A percentile compares a stretch with the other conserved stretches of the same genome.
Conservation (phyloP, 2,888 invertebrate species). For the Cyclophora punctaria region DNA sequence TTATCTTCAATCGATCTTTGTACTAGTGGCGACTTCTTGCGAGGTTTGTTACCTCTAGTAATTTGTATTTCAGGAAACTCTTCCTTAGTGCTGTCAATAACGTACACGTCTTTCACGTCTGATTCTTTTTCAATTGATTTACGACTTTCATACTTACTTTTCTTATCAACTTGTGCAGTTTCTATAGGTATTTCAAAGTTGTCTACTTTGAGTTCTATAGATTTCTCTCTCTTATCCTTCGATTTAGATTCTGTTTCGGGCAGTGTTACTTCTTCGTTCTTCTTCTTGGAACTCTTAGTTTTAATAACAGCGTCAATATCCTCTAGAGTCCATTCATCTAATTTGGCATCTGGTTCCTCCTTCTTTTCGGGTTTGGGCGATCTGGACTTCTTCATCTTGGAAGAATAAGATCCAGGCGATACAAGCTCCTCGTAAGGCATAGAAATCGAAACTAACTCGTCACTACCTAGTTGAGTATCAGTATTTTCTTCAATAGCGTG, state of each 20-base stretch:
- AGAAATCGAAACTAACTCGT: constrained; percentile 61
- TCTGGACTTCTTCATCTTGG: constrained; percentile 47
- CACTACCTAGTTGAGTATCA: constrained; percentile 35
- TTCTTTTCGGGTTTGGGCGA: constrained; percentile 47
- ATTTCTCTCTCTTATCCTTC: constrained; percentile 24
- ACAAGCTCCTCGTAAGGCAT: constrained; percentile 51
- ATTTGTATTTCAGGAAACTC: constrained; percentile 67
- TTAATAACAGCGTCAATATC: constrained; percentile 21
- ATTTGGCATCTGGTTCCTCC: constrained; percentile 25
- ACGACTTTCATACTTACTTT: constrained; percentile 48
- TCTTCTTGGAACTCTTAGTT: constrained; percentile 18
- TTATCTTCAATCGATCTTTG: constrained; percentile 27
- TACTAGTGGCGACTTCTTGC: constrained; percentile 50
- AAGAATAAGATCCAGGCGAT: constrained; percentile 32
- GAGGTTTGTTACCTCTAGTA: constrained; percentile 48
- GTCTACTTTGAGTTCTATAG: constrained; percentile 19
- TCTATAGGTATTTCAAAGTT: constrained; percentile 22
- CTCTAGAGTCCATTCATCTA: constrained; percentile 26
- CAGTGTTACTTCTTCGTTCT: constrained; percentile 20
- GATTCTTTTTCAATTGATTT: constrained; percentile 42
- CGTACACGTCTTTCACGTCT: constrained; percentile 58
- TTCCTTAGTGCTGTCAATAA: constrained; percentile 61
- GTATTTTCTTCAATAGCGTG: constrained; percentile 61
- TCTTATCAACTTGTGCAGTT: constrained; percentile 44
- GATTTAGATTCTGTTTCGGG: constrained; percentile 20